These are phyloP conservation scores for Drosophila hydei DNA, from an alignment of 1,140 invertebrate species.

Conservation along the genomic window DNA sequence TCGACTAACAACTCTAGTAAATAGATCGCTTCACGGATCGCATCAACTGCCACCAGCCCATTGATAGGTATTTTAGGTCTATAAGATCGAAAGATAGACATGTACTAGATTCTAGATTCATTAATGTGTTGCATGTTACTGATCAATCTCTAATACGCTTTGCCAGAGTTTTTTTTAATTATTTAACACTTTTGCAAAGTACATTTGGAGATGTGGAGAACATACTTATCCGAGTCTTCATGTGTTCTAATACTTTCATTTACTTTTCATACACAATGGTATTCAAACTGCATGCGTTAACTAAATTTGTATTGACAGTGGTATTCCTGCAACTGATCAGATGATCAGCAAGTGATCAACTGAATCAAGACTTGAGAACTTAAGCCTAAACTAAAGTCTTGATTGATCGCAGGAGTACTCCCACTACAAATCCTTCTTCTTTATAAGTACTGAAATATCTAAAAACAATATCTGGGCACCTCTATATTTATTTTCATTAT, in stretches of 20 bases:
- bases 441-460: constrained; percentile 31
- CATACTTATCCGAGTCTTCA: background rate
- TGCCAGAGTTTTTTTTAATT: background rate
- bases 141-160: background rate
- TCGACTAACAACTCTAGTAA: too few species aligned
- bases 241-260: background rate
- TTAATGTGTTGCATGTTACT: background rate
- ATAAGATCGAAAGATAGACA: too few species aligned
- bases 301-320: background rate
- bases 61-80: too few species aligned
- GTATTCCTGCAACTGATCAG: constrained; percentile 4
- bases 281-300: constrained; percentile 15
- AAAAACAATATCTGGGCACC: constrained; percentile 29
- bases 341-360: background rate
- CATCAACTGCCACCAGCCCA: background rate
- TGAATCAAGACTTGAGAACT: background rate
- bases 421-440: background rate
- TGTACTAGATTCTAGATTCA: too few species aligned
- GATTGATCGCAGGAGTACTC: background rate
- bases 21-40: too few species aligned
- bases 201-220: background rate
- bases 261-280: background rate
- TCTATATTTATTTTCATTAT: constrained; percentile 61
- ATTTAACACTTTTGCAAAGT: background rate
- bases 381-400: background rate